Evolutionary conservation across 2,888 invertebrate genomes (phyloP).

Genomic region (Himalopsyche tibetana): DNA sequence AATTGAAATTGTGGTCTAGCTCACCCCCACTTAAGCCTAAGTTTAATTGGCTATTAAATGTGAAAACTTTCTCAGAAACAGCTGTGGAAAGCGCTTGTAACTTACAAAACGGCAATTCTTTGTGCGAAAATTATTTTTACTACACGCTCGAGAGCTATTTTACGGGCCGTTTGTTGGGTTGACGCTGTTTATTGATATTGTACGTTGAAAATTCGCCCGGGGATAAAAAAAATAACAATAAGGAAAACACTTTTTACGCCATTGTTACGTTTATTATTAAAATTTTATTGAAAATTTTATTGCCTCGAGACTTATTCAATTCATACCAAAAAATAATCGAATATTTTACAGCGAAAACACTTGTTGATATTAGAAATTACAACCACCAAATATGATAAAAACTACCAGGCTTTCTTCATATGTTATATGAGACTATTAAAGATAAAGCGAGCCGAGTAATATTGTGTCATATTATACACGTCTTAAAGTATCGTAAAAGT

Average conservation of each 20-base stretch:
- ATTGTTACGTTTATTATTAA: conserved; percentile 11
- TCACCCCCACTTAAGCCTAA: background rate
- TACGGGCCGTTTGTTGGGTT: conserved; percentile 22
- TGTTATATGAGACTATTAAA: no score
- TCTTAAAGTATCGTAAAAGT: no score
- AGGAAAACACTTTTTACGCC: conserved; percentile 16
- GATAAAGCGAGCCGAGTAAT: no score
- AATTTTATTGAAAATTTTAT: conserved; percentile 1
- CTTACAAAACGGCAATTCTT: conserved; percentile 16
- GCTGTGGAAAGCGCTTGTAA: conserved; percentile 26
- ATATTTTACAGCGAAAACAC: background rate
- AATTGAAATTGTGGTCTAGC: conserved; percentile 1
- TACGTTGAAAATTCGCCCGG: background rate
- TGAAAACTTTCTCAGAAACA: conserved; percentile 15
- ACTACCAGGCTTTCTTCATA: no score
- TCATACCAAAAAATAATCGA: background rate
- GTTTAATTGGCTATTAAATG: conserved; percentile 26
- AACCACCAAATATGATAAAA: no score
- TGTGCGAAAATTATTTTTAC: conserved; percentile 18
- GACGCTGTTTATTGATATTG: conserved; percentile 30
- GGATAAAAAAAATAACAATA: conserved; percentile 10
- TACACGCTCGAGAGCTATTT: conserved; percentile 30
- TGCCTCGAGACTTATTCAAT: background rate
- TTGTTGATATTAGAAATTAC: background rate
- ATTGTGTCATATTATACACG: no score